A percentile compares a stretch with the other conserved stretches of the same genome.
phyloP scores from a whole-genome alignment of 2,113 vertebrate species.

The Ceratotherium simum region DNA sequence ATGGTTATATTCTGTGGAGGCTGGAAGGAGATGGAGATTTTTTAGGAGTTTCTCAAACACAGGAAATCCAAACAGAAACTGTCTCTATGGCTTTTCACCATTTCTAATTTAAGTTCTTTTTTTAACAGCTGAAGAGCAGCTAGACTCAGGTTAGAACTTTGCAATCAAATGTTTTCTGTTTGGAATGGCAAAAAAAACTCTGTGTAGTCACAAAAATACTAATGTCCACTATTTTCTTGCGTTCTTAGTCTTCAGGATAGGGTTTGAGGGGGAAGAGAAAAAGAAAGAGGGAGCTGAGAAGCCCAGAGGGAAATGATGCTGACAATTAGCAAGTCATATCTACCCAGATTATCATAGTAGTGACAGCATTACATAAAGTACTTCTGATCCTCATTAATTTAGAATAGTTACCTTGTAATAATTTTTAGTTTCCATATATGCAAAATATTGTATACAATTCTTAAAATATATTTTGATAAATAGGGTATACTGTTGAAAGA shows the following conservation, averaged over 20 bases:
- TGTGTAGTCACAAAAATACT: background rate
- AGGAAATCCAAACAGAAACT: background rate
- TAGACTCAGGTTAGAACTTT: background rate
- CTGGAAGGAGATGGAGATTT: background rate
- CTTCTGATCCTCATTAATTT: background rate
- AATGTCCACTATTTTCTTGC: background rate
- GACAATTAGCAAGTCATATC: background rate
- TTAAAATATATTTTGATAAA: conserved; percentile 42
- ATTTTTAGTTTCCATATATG: background rate
- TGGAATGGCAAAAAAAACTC: background rate
- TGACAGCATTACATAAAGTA: background rate
- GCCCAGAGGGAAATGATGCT: background rate
- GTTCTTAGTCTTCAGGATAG: background rate
- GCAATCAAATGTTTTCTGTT: background rate
- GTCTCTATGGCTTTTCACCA: background rate
- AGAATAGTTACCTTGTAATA: background rate
- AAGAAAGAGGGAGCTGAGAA: background rate
- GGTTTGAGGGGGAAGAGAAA: background rate
- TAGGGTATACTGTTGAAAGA: background rate
- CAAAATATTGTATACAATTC: background rate
- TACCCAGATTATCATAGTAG: background rate
- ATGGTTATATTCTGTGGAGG: background rate
- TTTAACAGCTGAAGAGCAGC: background rate
- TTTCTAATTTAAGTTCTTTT: background rate
- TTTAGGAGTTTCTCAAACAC: background rate